Evolutionary conservation across 2,113 vertebrate genomes (phyloP), one percentile per base, ranked within the genome.

Genomic region (Rafetus swinhoei): DNA sequence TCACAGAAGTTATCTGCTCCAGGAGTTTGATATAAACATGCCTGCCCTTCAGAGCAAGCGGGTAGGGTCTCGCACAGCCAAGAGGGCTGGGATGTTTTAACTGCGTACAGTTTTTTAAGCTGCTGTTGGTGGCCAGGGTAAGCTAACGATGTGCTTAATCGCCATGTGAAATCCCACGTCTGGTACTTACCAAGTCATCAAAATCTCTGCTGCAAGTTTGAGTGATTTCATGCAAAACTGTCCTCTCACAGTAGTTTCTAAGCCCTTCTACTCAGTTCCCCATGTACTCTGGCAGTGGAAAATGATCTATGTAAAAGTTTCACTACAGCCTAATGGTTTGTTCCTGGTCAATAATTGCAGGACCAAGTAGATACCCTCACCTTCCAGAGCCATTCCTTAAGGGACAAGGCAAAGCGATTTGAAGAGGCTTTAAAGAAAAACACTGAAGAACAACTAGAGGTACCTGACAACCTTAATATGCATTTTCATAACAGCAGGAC

Each of bases 361-460:
- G 99, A 99, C 97, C 99, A 99, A 97, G 99, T 99, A 96, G 99
- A 99, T 98, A 99, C 98, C 0, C 98, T 99, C 95, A 99, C 99
- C 32, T 99, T 99, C 97, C 99, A 99, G 98, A 99, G 99, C 88
- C 98, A 99, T 15, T 98, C 98, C 95, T 98, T 99, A 90, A 97
- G 99, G 95, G 99, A 99, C 95, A 98, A 99, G 92, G 99, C 99
- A 60, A 99, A 98, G 54, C 98, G 99, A 25, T 99, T 99, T 94
- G 99, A 99, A 97, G 99, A 99, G 90, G 99, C 99, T 25, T 97
- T 99, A 91, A 98, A 98, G 96, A 99, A 97, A 93, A 99, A 98
- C 98, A 99, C 98, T 0, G 99, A 99, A 77, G 99, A 99, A 84
- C 99, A 99, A 96, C 98, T 99, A 65, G 98, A 99, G 99, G 99